phyloP scores from a whole-genome alignment of 2,797 vertebrate genomes.

The Melanotaenia boesemani region DNA sequence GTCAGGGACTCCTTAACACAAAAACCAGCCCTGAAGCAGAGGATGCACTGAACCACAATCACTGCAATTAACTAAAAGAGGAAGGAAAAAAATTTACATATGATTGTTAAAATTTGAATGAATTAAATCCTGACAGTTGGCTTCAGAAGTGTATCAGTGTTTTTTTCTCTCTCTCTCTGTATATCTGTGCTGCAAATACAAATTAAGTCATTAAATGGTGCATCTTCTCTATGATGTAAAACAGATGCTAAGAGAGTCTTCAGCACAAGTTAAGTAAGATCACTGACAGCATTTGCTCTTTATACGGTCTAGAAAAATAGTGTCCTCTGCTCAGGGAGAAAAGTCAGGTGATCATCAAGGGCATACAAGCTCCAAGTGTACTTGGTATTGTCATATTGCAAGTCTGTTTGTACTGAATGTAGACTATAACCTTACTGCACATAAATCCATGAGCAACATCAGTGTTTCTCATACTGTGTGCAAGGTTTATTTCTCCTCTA shows the following conservation, averaged over 20 bases:
- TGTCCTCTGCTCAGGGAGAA: too few species aligned
- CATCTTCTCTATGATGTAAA: background rate
- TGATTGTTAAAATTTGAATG: background rate
- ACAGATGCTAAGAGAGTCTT: background rate
- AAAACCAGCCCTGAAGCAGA: constrained; percentile 44
- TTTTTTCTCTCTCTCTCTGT: background rate
- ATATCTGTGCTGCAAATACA: background rate
- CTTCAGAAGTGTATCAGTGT: background rate
- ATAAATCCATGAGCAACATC: background rate
- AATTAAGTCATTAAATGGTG: background rate
- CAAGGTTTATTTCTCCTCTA: too few species aligned
- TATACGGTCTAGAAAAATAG: background rate
- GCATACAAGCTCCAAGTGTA: too few species aligned
- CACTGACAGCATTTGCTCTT: background rate
- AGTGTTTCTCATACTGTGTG: too few species aligned
- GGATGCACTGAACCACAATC: background rate
- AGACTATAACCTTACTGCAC: background rate
- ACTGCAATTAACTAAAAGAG: constrained; percentile 20
- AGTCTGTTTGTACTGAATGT: background rate
- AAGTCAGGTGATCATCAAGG: background rate
- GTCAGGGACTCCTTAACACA: constrained; percentile 85
- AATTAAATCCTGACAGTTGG: background rate
- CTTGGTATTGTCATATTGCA: too few species aligned
- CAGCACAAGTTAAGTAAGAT: background rate
- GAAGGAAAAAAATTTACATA: background rate